phyloP scores from a whole-genome alignment of 2,888 invertebrate species.

The Agriotes lineatus region DNA sequence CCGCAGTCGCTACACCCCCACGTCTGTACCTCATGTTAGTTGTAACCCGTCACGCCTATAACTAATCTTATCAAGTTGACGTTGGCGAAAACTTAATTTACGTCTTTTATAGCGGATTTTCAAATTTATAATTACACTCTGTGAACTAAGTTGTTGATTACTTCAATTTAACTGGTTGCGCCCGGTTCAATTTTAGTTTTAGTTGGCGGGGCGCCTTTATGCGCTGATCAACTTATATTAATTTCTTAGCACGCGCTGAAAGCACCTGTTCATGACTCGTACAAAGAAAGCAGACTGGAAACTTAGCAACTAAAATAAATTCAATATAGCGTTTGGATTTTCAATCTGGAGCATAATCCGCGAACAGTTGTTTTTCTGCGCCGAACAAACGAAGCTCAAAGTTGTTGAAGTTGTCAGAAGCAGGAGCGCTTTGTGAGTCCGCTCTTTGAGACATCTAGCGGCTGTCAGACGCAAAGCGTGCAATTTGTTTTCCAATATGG shows the following conservation, averaged over 20 bases:
- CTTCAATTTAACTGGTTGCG: neutral
- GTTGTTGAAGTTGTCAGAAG: conserved; percentile 63
- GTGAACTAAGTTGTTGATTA: conserved; percentile 9
- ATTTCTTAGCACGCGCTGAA: conserved; percentile 33
- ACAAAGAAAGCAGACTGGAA: conserved; percentile 40
- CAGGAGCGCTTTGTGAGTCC: conserved; percentile 62
- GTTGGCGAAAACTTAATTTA: too few relatives aligned
- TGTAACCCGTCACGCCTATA: too few relatives aligned
- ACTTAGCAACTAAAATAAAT: conserved; percentile 50
- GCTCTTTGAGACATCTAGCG: conserved; percentile 65
- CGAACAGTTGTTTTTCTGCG: conserved; percentile 61
- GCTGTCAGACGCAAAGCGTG: conserved; percentile 62
- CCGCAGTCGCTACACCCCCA: too few relatives aligned
- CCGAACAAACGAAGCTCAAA: conserved; percentile 62
- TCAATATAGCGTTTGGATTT: conserved; percentile 57
- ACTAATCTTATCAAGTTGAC: too few relatives aligned
- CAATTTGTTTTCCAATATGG: conserved; percentile 65
- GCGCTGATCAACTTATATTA: conserved; percentile 34
- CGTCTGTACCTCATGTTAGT: too few relatives aligned
- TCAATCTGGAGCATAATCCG: conserved; percentile 59
- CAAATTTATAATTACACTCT: conserved; percentile 18
- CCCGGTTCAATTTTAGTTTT: conserved; percentile 12
- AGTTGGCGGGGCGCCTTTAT: conserved; percentile 10
- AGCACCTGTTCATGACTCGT: conserved; percentile 39
- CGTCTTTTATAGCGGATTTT: conserved; percentile 2